Base-by-base conservation (phyloP, 2,113 vertebrate species). In the Xyrauchen texanus region DNA sequence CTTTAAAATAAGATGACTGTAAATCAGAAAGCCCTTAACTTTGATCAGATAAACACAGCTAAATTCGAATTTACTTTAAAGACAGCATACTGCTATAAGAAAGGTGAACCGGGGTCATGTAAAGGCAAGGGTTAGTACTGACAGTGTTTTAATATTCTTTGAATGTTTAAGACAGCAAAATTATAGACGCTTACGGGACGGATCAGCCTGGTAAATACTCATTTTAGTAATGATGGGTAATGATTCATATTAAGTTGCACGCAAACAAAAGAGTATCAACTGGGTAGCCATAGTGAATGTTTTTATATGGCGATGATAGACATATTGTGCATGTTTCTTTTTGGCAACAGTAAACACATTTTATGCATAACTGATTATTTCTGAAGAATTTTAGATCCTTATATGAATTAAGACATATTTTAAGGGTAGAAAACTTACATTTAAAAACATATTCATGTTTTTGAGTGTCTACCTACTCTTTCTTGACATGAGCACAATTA, bases 241-340 rank as follows among this genome's bases (percentile, higher is more conserved):
- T n/a, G 13, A 74, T 62, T 65, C 47, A 42, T 76, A 76, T 76
- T 76, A 76, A 53, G 13, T 76, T 76, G 55, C 73, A 76, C 13
- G 63, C 47, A 62, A 12, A 42, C 42, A 46, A 53, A 53, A 21
- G 12, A 51, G 42, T 10, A 9, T 11, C 60, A 52, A 74, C 44
- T 49, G 8, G 15, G 57, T 49, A 61, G 9, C 57, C 70, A 73
- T 21, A 63, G 60, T 11, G 7, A 63, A 63, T 49, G 64, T 62
- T 65, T 44, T 52, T 52, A 13, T 69, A 76, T 79, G 81, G 58
- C 71, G 70, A 21, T 11, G 6, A 44, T 5, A 51, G 8, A 68
- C 0, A 34, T 7, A 42, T 21, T 47, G 53, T 45, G 15, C 21
- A 2, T 11, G 58, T 44, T 51, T 74, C 10, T 0, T 46, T 74